phyloP scores from a whole-genome alignment of 2,797 vertebrate genomes.

The Alca torda region DNA sequence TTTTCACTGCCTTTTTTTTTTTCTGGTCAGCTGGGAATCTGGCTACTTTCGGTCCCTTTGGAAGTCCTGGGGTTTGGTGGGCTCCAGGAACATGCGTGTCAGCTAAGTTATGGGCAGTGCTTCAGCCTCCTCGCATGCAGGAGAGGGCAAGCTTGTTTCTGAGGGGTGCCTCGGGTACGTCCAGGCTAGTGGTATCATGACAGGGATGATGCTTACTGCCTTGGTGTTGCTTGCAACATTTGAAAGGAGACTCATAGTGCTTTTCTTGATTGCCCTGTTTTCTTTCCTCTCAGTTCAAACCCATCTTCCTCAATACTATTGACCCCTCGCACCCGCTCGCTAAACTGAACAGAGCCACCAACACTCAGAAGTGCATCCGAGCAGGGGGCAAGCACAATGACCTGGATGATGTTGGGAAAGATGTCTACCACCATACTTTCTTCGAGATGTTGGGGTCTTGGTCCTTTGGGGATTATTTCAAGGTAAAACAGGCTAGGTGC shows the following conservation, averaged over 20 bases:
- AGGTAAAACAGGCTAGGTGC: constrained; percentile 77
- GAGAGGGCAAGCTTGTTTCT: not conserved
- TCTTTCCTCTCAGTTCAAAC: constrained; percentile 86
- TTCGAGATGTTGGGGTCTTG: constrained; percentile 99
- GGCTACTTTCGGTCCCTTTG: not conserved
- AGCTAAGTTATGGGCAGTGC: not conserved
- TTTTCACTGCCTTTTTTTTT: not conserved
- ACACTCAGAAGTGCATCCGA: constrained; percentile 98
- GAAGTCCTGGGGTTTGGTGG: not conserved
- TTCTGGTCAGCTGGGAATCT: not conserved
- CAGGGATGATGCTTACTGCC: fast-evolving
- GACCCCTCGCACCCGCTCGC: constrained; percentile 96
- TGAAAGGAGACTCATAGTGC: not conserved
- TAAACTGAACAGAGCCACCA: constrained; percentile 90
- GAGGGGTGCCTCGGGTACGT: not conserved
- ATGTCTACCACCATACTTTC: constrained; percentile 98
- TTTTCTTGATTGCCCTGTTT: not conserved
- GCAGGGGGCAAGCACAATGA: constrained; percentile 98
- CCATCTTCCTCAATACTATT: constrained; percentile 97
- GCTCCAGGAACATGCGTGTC: not conserved
- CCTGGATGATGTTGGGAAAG: constrained; percentile 97
- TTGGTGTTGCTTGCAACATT: not conserved
- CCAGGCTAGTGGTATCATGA: not conserved
- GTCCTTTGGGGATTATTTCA: constrained; percentile 99
- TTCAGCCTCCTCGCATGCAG: not conserved